A percentile compares a stretch with the other conserved stretches of the same genome.
phyloP scores from a whole-genome alignment of 2,113 vertebrate species.

The Crotalus viridis region DNA sequence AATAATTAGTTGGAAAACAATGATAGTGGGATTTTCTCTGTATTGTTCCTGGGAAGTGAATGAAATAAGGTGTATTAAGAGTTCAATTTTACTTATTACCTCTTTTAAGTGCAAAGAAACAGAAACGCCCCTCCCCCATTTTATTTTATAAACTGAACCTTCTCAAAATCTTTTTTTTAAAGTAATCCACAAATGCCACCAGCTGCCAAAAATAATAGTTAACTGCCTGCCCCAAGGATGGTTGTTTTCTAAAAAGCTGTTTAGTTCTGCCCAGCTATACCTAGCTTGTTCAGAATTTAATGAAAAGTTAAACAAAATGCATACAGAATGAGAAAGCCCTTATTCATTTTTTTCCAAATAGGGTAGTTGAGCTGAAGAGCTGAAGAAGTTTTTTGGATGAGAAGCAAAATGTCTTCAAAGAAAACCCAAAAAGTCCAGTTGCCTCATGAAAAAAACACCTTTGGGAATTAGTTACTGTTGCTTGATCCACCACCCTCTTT shows the following conservation, averaged over 20 bases:
- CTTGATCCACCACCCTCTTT: background rate
- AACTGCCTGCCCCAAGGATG: background rate
- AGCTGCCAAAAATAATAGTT: background rate
- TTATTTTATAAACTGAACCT: background rate
- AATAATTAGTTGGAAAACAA: background rate
- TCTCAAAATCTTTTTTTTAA: background rate
- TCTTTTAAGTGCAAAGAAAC: background rate
- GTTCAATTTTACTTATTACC: background rate
- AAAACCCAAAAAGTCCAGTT: too few species aligned
- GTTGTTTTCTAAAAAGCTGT: background rate
- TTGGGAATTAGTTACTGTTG: rapidly evolving
- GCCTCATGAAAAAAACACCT: too few species aligned
- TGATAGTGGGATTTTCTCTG: background rate
- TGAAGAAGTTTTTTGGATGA: too few species aligned
- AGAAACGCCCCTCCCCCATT: background rate
- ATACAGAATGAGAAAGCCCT: background rate
- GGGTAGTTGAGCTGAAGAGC: rapidly evolving
- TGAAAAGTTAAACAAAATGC: background rate
- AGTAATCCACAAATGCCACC: background rate
- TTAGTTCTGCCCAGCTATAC: background rate
- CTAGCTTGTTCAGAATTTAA: background rate
- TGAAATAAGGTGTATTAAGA: background rate
- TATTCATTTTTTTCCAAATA: slow-evolving; percentile 19
- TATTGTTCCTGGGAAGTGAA: background rate
- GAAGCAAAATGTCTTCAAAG: too few species aligned